A percentile compares a stretch with the other conserved stretches of the same genome.
Evolutionary conservation across 2,797 vertebrate species (phyloP).

Genomic region (Xyrichtys novacula): DNA sequence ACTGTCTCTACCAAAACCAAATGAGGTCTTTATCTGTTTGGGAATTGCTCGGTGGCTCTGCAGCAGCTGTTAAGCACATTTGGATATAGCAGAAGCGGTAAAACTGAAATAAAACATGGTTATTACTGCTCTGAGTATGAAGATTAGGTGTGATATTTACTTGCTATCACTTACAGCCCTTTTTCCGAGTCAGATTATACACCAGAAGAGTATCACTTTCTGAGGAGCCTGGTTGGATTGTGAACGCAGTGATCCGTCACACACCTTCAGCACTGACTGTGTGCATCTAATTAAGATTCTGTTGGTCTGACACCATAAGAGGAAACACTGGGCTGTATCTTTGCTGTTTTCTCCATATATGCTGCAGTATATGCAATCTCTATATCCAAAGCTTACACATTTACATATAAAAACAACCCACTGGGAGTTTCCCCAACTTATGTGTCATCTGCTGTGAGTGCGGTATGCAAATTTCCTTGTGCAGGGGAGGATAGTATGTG

Average conservation of each 20-base stretch:
- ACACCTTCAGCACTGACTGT: not conserved
- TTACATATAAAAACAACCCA: not conserved
- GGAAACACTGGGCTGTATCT: not conserved
- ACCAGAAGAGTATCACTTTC: no score
- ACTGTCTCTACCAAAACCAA: no score
- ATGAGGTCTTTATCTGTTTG: no score
- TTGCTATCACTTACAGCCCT: no score
- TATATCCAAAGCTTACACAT: not conserved
- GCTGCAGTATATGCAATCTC: not conserved
- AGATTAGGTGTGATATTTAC: no score
- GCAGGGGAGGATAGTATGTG: slow-evolving; percentile 1
- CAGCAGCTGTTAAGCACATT: no score
- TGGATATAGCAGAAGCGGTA: no score
- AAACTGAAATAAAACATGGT: no score
- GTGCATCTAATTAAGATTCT: not conserved
- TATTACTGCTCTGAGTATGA: no score
- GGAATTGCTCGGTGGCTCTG: no score
- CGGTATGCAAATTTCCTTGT: slow-evolving; percentile 12
- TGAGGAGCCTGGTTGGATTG: not conserved
- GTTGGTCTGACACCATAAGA: not conserved
- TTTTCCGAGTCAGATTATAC: no score
- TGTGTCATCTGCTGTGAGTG: not conserved
- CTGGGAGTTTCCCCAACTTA: not conserved
- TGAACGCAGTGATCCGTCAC: not conserved
- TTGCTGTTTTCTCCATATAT: not conserved